These are phyloP conservation scores for Pseudonaja textilis DNA, from an alignment of 2,113 vertebrate genomes.

Conservation along the genomic window DNA sequence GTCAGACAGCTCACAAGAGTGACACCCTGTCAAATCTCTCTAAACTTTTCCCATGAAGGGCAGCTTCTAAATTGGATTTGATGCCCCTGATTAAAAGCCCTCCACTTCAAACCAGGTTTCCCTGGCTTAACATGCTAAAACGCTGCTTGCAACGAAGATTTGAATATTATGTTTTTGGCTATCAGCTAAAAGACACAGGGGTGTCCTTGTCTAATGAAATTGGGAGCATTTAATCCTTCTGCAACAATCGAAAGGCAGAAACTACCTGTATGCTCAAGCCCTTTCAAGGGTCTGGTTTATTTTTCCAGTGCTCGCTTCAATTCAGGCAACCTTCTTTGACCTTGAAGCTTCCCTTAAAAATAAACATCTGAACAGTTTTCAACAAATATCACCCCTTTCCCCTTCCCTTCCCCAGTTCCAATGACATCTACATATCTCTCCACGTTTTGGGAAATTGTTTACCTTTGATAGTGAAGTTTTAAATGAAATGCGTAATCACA, in stretches of 20 bases:
- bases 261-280: background rate
- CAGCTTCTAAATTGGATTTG: constrained; percentile 51
- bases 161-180: background rate
- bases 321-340: background rate
- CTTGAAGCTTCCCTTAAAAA: background rate
- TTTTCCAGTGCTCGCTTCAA: background rate
- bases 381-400: constrained; percentile 32
- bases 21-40: constrained; percentile 30
- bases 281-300: background rate
- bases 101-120: constrained; percentile 11
- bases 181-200: background rate
- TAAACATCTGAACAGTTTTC: constrained; percentile 52
- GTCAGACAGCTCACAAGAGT: constrained; percentile 16
- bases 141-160: background rate
- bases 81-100: constrained; percentile 45
- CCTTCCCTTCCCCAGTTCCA: background rate
- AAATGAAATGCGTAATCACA: constrained; percentile 62
- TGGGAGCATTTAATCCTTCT: background rate
- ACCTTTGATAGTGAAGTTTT: constrained; percentile 26
- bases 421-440: fast-evolving
- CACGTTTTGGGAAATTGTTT: constrained; percentile 38
- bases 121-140: constrained; percentile 8
- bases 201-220: background rate
- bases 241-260: background rate
- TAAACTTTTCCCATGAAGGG: constrained; percentile 25